phyloP scores from a whole-genome alignment of 2,888 invertebrate genomes.

The Notodonta ziczac region DNA sequence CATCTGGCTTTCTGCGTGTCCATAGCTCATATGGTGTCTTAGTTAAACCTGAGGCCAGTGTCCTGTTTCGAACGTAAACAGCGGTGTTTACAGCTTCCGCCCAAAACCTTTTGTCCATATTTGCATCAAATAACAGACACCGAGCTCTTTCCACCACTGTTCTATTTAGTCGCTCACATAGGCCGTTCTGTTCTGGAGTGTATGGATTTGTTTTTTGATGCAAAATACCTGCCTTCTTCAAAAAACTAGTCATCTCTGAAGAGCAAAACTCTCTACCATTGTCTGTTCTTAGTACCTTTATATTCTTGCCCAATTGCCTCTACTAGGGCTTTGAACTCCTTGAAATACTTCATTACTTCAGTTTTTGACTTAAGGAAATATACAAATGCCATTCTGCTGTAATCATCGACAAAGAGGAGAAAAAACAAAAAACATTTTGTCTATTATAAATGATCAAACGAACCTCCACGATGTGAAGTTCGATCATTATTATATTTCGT shows the following conservation, averaged over 20 bases:
- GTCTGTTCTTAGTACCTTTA: too few relatives aligned
- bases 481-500: too few relatives aligned
- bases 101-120: slow-evolving; percentile 7
- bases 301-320: not conserved
- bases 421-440: too few relatives aligned
- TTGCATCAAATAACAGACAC: slow-evolving; percentile 9
- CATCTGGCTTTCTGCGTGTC: slow-evolving; percentile 13
- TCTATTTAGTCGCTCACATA: slow-evolving; percentile 7
- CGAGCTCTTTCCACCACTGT: slow-evolving; percentile 9
- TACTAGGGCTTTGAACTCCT: slow-evolving; percentile 8
- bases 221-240: slow-evolving; percentile 5
- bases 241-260: not conserved
- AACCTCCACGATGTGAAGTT: too few relatives aligned
- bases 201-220: slow-evolving; percentile 11
- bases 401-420: slow-evolving; percentile 34
- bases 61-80: slow-evolving; percentile 11
- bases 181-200: slow-evolving; percentile 11
- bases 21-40: slow-evolving; percentile 15
- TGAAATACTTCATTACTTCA: not conserved
- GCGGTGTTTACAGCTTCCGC: slow-evolving; percentile 8
- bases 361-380: slow-evolving; percentile 31
- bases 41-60: not conserved
- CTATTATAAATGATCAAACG: too few relatives aligned
- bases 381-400: slow-evolving; percentile 27
- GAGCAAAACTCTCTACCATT: too few relatives aligned